Percentiles rank a stretch among this genome's conserved stretches.
Evolutionary conservation across 2,113 vertebrate species (phyloP).

Genomic region (Leptosomus discolor): DNA sequence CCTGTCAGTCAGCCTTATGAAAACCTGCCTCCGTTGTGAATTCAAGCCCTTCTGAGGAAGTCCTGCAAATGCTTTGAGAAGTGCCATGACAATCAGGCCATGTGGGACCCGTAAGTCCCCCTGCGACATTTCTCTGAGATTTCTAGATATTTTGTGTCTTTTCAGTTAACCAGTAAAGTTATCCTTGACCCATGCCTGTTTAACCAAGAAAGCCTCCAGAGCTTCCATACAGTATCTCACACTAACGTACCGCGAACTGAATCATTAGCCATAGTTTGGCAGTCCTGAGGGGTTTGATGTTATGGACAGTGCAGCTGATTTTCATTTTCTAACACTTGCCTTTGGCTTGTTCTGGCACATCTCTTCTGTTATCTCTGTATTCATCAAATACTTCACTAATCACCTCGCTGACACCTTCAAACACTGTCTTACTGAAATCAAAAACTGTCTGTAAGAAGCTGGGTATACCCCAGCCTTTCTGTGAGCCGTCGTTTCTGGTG

Average conservation of each 20-base stretch:
- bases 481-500: conserved; percentile 34
- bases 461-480: conserved; percentile 76
- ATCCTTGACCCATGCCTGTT: background rate
- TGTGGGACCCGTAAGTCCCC: background rate
- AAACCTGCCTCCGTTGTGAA: background rate
- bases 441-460: conserved; percentile 81
- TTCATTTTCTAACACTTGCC: conserved; percentile 68
- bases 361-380: conserved; percentile 45
- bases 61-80: background rate
- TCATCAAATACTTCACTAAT: conserved; percentile 75
- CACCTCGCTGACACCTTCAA: conserved; percentile 80
- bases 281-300: background rate
- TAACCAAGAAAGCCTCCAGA: background rate
- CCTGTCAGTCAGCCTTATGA: background rate
- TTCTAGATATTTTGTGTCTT: background rate
- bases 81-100: background rate
- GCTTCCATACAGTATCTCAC: background rate
- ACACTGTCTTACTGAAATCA: conserved; percentile 82
- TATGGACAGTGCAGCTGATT: background rate
- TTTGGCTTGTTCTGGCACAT: conserved; percentile 66
- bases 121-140: background rate
- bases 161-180: background rate
- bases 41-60: background rate
- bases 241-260: background rate
- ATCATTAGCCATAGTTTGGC: background rate